Conservation (phyloP, 1,140 invertebrate genomes). For the Frieseomelitta varia region DNA sequence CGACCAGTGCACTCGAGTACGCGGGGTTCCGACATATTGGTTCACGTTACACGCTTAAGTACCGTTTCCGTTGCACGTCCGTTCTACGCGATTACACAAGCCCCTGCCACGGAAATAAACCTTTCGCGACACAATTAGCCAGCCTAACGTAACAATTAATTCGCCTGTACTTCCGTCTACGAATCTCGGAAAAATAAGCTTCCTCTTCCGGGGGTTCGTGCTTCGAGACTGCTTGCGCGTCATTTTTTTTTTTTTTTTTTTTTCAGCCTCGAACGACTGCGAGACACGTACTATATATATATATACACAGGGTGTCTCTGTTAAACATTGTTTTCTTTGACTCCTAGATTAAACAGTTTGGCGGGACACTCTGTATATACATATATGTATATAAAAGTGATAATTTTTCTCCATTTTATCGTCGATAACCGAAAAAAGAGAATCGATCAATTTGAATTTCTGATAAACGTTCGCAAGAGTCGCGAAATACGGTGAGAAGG, state of each 20-base stretch:
- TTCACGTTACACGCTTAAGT: slow-evolving; percentile 54
- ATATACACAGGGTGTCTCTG: too few relatives aligned
- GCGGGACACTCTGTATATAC: too few relatives aligned
- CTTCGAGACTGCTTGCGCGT: not conserved
- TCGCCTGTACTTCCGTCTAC: too few relatives aligned
- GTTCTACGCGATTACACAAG: slow-evolving; percentile 14
- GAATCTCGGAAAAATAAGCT: slow-evolving; percentile 42
- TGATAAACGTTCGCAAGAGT: not conserved
- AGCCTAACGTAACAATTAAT: slow-evolving; percentile 9
- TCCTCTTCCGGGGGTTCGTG: not conserved
- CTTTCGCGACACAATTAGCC: slow-evolving; percentile 26
- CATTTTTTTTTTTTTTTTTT: not conserved
- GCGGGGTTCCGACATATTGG: not conserved
- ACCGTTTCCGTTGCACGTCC: slow-evolving; percentile 46
- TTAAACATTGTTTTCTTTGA: too few relatives aligned
- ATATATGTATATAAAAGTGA: too few relatives aligned
- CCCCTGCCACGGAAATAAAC: slow-evolving; percentile 38
- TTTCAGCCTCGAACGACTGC: not conserved
- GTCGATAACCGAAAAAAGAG: not conserved
- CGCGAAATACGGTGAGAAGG: not conserved
- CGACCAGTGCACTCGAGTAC: slow-evolving; percentile 25
- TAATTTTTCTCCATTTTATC: not conserved
- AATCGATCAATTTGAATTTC: not conserved
- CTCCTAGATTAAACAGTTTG: too few relatives aligned
- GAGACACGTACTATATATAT: not conserved